These are phyloP conservation scores for Symphodus melops DNA, from an alignment of 2,113 vertebrate species.

Conservation along the genomic window DNA sequence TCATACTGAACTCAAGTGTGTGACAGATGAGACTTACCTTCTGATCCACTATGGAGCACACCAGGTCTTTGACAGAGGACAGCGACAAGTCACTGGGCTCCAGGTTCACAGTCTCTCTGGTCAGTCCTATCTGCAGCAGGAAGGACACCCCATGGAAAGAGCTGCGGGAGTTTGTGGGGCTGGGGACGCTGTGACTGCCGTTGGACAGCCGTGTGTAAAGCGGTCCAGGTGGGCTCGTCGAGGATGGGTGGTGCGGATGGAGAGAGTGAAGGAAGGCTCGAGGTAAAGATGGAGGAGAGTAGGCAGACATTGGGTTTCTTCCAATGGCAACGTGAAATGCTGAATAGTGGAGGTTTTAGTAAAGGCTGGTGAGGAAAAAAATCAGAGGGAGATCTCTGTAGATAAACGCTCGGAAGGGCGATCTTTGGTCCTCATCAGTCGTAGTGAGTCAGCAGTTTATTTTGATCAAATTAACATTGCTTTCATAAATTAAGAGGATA, in stretches of 20 bases:
- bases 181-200: conserved; percentile 91
- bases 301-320: conserved; percentile 97
- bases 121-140: conserved; percentile 96
- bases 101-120: conserved; percentile 95
- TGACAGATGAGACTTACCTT: conserved; percentile 85
- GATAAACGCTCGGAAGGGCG: conserved; percentile 2
- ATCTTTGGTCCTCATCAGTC: conserved; percentile 48
- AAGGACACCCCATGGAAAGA: conserved; percentile 94
- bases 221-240: conserved; percentile 87
- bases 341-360: conserved; percentile 55
- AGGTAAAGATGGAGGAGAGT: conserved; percentile 92
- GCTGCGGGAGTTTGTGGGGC: conserved; percentile 92
- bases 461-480: conserved; percentile 19
- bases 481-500: conserved; percentile 28
- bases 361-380: conserved; percentile 4
- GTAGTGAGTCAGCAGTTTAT: conserved; percentile 19
- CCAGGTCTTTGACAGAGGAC: conserved; percentile 94
- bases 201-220: conserved; percentile 93
- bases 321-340: conserved; percentile 66
- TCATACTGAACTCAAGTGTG: background rate
- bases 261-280: conserved; percentile 89
- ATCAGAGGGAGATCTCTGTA: conserved; percentile 18
- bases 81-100: conserved; percentile 94
- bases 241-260: conserved; percentile 87
- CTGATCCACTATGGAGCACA: conserved; percentile 98